phyloP scores from a whole-genome alignment of 2,113 vertebrate genomes.

The Sceloporus tristichus region DNA sequence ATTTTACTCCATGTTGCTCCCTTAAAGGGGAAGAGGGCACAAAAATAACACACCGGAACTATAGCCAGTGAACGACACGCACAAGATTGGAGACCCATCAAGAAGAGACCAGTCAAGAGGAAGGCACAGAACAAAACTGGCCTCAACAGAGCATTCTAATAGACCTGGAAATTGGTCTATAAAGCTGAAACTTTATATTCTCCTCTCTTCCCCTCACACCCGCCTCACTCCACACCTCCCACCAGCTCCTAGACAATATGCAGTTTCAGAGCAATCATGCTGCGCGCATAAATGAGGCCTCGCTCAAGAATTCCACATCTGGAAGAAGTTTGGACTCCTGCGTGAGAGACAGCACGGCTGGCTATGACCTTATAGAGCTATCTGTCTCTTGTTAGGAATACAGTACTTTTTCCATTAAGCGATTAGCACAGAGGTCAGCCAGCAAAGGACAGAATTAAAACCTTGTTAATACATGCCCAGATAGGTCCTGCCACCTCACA shows the following conservation, averaged over 20 bases:
- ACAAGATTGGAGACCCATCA: constrained; percentile 15
- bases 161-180: constrained; percentile 69
- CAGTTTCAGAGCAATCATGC: constrained; percentile 73
- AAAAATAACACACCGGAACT: background rate
- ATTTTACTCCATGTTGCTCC: background rate
- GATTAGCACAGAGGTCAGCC: constrained; percentile 54
- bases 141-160: constrained; percentile 57
- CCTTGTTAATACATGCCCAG: constrained; percentile 28
- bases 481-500: constrained; percentile 13
- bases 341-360: constrained; percentile 66
- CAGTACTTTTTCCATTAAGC: constrained; percentile 57
- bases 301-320: constrained; percentile 73
- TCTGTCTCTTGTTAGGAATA: constrained; percentile 50
- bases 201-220: background rate
- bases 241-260: constrained; percentile 69
- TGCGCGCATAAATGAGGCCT: constrained; percentile 72
- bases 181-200: constrained; percentile 68
- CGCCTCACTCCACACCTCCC: constrained; percentile 31
- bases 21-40: constrained; percentile 15
- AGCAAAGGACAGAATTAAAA: constrained; percentile 50
- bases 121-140: constrained; percentile 26
- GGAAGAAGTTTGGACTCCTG: constrained; percentile 74
- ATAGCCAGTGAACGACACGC: background rate
- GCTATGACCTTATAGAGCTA: constrained; percentile 36
- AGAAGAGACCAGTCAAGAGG: constrained; percentile 24